phyloP scores from a whole-genome alignment of 2,113 vertebrate species.

The Eublepharis macularius region DNA sequence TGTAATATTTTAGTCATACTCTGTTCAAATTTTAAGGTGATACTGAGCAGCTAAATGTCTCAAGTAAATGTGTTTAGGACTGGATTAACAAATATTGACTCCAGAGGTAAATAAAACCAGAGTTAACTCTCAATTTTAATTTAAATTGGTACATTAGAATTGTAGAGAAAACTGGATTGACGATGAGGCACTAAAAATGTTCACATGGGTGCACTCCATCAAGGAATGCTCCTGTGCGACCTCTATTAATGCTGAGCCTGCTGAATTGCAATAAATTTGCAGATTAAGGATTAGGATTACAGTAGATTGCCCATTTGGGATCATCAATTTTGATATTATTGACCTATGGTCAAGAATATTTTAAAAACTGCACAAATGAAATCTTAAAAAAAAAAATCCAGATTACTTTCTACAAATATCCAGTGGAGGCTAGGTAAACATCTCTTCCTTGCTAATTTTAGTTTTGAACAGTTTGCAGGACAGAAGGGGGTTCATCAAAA shows the following conservation, averaged over 20 bases:
- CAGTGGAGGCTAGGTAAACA: background rate
- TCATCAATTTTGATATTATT: background rate
- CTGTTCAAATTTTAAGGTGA: background rate
- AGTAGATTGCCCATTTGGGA: background rate
- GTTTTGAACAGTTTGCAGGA: background rate
- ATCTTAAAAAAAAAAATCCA: background rate
- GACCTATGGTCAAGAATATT: background rate
- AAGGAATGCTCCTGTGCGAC: background rate
- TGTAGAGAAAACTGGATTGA: background rate
- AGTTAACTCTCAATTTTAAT: background rate
- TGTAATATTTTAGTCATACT: slow-evolving; percentile 24
- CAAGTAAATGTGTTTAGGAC: background rate
- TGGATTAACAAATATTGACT: background rate
- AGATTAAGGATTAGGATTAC: background rate
- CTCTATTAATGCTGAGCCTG: background rate
- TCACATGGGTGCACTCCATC: too few relatives aligned
- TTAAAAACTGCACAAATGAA: background rate
- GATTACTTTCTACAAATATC: background rate
- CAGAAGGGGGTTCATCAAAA: background rate
- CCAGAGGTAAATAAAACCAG: background rate
- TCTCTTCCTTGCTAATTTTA: background rate
- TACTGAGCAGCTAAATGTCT: background rate
- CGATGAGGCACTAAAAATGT: background rate
- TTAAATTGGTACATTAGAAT: background rate
- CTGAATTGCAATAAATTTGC: background rate